Percentiles rank a stretch among this genome's conserved stretches.
Evolutionary conservation across 2,888 invertebrate genomes (phyloP).

Genomic region (Pollenia griseotomentosa): DNA sequence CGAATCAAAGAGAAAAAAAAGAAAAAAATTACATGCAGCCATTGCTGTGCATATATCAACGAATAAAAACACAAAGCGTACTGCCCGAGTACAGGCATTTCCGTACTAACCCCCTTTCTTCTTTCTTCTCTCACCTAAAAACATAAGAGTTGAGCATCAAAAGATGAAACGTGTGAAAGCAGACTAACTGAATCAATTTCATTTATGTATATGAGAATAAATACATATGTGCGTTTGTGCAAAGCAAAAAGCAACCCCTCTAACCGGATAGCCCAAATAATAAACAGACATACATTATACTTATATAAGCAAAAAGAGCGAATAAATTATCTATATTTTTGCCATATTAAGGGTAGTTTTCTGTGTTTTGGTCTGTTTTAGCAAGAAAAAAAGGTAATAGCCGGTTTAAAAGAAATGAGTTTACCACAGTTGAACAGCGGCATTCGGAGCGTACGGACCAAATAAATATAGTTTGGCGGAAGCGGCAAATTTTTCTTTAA

Average conservation of each 20-base stretch:
- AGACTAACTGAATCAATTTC: conserved; percentile 60
- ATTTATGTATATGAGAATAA: background rate
- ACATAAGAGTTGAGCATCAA: no score
- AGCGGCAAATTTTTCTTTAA: conserved; percentile 75
- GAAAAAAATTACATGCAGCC: no score
- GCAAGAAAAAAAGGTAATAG: conserved; percentile 52
- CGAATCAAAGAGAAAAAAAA: no score
- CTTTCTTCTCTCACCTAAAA: no score
- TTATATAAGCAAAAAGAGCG: conserved; percentile 22
- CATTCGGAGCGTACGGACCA: conserved; percentile 81
- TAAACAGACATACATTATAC: background rate
- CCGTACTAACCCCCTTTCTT: no score
- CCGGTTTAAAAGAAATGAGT: conserved; percentile 63
- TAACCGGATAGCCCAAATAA: conserved; percentile 64
- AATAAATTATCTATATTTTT: conserved; percentile 10
- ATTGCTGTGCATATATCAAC: no score
- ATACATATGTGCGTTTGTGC: background rate
- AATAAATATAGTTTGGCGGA: conserved; percentile 75
- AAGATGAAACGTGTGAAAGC: no score
- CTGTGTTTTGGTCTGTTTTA: conserved; percentile 41
- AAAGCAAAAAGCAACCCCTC: conserved; percentile 58
- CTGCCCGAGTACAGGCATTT: no score
- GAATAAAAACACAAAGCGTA: no score
- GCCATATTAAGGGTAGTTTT: conserved; percentile 71
- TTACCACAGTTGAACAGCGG: conserved; percentile 80